Evolutionary conservation across 2,888 invertebrate species (phyloP).

Genomic region (Hirtodrosophila histrioides): DNA sequence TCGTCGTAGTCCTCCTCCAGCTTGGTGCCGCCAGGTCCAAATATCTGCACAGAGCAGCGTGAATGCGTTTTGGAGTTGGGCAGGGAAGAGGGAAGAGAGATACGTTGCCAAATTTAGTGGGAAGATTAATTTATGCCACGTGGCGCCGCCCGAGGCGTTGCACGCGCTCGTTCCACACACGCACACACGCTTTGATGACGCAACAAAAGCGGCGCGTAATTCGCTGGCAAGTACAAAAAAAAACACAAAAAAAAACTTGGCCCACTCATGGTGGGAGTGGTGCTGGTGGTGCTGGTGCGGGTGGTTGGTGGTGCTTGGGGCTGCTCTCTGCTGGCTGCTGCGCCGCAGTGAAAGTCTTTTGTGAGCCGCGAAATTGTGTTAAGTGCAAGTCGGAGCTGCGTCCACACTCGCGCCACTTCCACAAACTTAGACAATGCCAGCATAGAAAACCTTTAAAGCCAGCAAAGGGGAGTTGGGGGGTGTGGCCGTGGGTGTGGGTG

Average conservation of each 20-base stretch:
- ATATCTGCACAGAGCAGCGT: conserved; percentile 75
- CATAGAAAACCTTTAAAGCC: conserved; percentile 70
- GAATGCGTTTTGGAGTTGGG: conserved; percentile 21
- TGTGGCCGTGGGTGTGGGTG: background rate
- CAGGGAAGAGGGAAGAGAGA: conserved; percentile 35
- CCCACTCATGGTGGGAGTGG: conserved; percentile 22
- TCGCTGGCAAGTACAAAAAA: conserved; percentile 28
- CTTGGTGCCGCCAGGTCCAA: conserved; percentile 84
- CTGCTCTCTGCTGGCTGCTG: conserved; percentile 16
- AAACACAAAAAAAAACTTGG: conserved; percentile 28
- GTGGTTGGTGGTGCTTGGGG: conserved; percentile 3
- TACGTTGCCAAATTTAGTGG: conserved; percentile 62
- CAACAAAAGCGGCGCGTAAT: conserved; percentile 66
- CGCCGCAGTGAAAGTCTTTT: conserved; percentile 76
- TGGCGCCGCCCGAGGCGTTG: conserved; percentile 61
- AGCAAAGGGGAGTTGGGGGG: background rate
- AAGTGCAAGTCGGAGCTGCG: conserved; percentile 75
- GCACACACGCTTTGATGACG: conserved; percentile 53
- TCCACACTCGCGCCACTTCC: conserved; percentile 23
- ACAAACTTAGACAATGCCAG: conserved; percentile 63
- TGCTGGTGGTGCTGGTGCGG: conserved; percentile 2
- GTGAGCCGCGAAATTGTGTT: conserved; percentile 76
- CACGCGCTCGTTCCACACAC: conserved; percentile 54
- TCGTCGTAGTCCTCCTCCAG: conserved; percentile 84
- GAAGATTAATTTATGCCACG: conserved; percentile 74